These are phyloP conservation scores for Micronisus gabar DNA, from an alignment of 2,113 vertebrate genomes.

Conservation along the genomic window DNA sequence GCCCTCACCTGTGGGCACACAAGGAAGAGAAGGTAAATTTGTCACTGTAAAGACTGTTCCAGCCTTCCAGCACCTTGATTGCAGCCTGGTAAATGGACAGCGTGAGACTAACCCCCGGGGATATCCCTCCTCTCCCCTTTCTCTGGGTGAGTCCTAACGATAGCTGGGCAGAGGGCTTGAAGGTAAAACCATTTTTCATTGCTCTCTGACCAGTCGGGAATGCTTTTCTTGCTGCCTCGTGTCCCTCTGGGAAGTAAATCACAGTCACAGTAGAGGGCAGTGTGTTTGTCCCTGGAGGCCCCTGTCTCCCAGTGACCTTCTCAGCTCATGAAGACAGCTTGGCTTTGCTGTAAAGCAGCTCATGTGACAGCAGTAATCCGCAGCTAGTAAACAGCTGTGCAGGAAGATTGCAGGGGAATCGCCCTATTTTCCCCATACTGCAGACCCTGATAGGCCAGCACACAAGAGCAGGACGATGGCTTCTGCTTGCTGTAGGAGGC, in stretches of 20 bases:
- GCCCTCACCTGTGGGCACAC: not conserved
- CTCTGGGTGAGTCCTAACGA: not conserved
- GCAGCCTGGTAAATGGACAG: not conserved
- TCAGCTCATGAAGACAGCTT: constrained; percentile 74
- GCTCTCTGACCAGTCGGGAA: accelerated
- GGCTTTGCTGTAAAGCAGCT: constrained; percentile 77
- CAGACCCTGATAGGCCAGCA: not conserved
- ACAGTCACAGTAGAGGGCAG: not conserved
- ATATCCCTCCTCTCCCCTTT: not conserved
- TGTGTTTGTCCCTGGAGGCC: not conserved
- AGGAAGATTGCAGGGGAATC: constrained; percentile 68
- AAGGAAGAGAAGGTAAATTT: not conserved
- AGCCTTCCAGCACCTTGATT: not conserved
- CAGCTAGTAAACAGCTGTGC: constrained; percentile 69
- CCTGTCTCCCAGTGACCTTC: constrained; percentile 75
- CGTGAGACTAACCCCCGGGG: not conserved
- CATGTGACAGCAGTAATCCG: constrained; percentile 81
- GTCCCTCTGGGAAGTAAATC: not conserved
- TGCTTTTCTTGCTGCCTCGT: accelerated
- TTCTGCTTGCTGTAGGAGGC: not conserved
- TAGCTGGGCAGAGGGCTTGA: not conserved
- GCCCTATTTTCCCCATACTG: constrained; percentile 75
- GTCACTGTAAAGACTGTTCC: not conserved
- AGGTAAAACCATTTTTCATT: not conserved
- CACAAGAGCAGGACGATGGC: not conserved